A percentile compares a stretch with the other conserved stretches of the same genome.
Conservation (phyloP, 2,113 vertebrate genomes). For the human region GRCh38 chr4:155325501-155326000, state of each 20-base stretch:
- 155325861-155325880: neutral
- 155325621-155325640: neutral
- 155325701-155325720: neutral
- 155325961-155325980: neutral
- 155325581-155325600: neutral
- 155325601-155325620: neutral
- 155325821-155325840: neutral
- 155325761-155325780: neutral
- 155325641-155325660: neutral
- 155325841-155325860: neutral
- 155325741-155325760: neutral
- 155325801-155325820: neutral
- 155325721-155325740: neutral
- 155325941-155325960: neutral
- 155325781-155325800: too few species aligned
- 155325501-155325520: neutral
- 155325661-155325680: neutral
- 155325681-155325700: neutral
- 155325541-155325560: neutral
- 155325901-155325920: neutral
- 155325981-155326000: neutral
- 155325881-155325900: neutral
- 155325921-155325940: neutral
- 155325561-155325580: neutral
- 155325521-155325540: neutral